Evolutionary conservation across 2,888 invertebrate species (phyloP), one percentile per base, ranked within the genome.

Genomic region (Lepidonotus clava): DNA sequence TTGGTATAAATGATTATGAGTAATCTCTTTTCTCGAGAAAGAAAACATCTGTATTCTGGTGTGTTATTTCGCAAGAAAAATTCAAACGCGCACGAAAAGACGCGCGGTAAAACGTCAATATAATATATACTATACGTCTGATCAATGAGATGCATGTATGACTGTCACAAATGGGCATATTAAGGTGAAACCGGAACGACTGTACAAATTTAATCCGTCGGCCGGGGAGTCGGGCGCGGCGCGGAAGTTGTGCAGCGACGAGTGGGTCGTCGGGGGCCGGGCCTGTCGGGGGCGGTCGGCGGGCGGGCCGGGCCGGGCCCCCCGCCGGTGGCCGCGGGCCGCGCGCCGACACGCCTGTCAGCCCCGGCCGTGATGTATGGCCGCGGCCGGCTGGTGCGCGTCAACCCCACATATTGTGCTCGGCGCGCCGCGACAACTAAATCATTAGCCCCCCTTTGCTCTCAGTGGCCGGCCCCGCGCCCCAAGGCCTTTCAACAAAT

Each of bases 341-440:
- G 38, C 38, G 38, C n/a, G 18, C 40, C 76, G 38, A 40, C 76
- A 76, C 76, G 76, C 76, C 40, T 76, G 76, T 76, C 76, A 76
- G 24, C n/a, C 21, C 36, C 40, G n/a, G n/a, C 38, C 14, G 76
- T 76, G 76, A 76, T 76, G 76, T 76, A 76, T 76, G 38, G 40
- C 21, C 4, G 21, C 76, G 38, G 40, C 76, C 76, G 76, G 38
- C 76, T 76, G 76, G 76, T 61, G 76, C 76, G 38, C 76, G 38
- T 76, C 38, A 14, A n/a, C 21, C 38, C 76, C n/a, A 34, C 76
- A 76, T 21, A 76, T 76, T 76, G 76, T 76, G 36, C 76, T 0
- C 38, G 14, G 61, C 24, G 11, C 61, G 61, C 61, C 61, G 61
- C 61, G 24, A 61, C 61, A 61, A 61, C n/a, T 61, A 61, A 61